phyloP scores from a whole-genome alignment of 2,113 vertebrate genomes.

The Microcebus ravelobensis region DNA sequence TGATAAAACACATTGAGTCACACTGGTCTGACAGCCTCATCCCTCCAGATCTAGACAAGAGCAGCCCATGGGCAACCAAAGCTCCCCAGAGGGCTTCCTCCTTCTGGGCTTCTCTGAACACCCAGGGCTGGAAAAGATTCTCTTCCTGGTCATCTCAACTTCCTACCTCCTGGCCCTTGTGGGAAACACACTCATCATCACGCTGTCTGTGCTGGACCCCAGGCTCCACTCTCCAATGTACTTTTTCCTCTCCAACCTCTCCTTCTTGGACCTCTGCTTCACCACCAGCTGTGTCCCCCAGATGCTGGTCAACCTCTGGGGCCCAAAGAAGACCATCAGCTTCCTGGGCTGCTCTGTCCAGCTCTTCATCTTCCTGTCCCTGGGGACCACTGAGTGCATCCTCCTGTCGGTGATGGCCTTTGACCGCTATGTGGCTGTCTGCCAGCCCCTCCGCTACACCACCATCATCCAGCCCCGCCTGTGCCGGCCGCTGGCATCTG shows the following conservation, averaged over 20 bases:
- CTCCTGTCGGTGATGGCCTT: slow-evolving; percentile 40
- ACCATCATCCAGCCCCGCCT: background rate
- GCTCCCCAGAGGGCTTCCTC: background rate
- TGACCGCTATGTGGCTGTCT: slow-evolving; percentile 37
- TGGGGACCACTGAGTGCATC: slow-evolving; percentile 23
- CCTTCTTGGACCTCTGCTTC: slow-evolving; percentile 48
- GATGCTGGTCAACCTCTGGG: slow-evolving; percentile 11
- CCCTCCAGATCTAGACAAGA: background rate
- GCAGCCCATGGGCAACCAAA: background rate
- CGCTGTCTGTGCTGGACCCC: background rate
- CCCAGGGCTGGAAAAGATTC: background rate
- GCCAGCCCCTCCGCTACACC: slow-evolving; percentile 39
- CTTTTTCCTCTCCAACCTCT: slow-evolving; percentile 42
- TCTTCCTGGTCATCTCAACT: background rate
- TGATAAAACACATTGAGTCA: too few species aligned
- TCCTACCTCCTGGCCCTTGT: slow-evolving; percentile 31
- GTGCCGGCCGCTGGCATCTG: background rate
- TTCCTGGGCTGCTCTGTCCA: slow-evolving; percentile 42
- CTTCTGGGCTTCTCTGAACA: slow-evolving; percentile 58
- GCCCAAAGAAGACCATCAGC: slow-evolving; percentile 29
- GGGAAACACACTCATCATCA: slow-evolving; percentile 57
- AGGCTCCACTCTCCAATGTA: background rate
- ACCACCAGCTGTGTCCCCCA: background rate
- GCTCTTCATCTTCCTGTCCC: slow-evolving; percentile 26
- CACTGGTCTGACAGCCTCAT: background rate